These are phyloP conservation scores for Bubo bubo DNA, from an alignment of 2,113 vertebrate genomes.

Conservation along the genomic window DNA sequence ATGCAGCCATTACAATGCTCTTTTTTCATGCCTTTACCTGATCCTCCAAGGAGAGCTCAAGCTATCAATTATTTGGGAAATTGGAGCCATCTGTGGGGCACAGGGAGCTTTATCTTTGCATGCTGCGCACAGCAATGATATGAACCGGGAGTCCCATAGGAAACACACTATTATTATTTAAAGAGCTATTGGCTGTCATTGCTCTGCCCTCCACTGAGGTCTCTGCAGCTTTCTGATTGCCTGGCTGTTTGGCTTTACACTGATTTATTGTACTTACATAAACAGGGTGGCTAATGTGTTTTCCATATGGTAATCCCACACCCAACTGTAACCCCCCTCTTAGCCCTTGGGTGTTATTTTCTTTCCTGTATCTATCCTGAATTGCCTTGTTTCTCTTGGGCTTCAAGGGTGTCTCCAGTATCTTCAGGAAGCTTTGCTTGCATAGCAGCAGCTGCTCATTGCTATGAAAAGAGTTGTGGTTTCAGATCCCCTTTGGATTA, in stretches of 20 bases:
- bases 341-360: neutral
- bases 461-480: neutral
- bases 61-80: conserved; percentile 50
- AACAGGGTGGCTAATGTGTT: neutral
- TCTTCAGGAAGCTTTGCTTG: neutral
- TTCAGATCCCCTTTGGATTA: neutral
- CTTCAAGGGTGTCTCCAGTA: neutral
- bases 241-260: neutral
- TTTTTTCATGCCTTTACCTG: neutral
- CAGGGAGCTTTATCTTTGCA: conserved; percentile 4
- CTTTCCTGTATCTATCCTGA: neutral
- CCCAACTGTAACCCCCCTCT: neutral
- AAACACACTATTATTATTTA: conserved; percentile 49
- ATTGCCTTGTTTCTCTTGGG: neutral
- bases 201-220: conserved; percentile 3
- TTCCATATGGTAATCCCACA: neutral
- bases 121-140: neutral
- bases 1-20: neutral
- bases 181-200: conserved; percentile 36
- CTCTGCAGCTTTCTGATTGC: neutral
- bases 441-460: neutral
- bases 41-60: neutral
- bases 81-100: neutral
- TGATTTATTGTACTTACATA: conserved; percentile 2
- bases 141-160: neutral